Conservation (phyloP, 2,113 vertebrate species). For the Hippocampus barbouri region DNA sequence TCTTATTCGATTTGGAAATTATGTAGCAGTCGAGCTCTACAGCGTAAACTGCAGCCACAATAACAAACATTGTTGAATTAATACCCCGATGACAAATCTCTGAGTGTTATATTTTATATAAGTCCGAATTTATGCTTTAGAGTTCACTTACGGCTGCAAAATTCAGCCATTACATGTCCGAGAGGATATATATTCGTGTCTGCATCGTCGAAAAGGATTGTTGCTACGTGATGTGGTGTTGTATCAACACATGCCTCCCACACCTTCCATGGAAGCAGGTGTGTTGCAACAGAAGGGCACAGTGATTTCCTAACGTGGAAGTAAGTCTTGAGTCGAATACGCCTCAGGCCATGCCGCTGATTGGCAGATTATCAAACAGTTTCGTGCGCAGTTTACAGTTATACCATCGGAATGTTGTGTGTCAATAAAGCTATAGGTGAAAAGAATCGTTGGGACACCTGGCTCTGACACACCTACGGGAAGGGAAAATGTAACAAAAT, state of each 20-base stretch:
- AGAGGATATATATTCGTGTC: not conserved
- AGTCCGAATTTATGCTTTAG: no score
- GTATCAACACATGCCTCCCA: conserved; percentile 1
- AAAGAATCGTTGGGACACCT: not conserved
- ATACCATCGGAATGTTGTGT: conserved; percentile 40
- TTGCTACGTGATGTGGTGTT: conserved; percentile 12
- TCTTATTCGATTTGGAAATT: no score
- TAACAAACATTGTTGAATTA: no score
- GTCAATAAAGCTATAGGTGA: conserved; percentile 11
- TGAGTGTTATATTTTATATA: no score
- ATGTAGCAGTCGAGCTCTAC: no score
- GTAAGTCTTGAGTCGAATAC: conserved; percentile 8
- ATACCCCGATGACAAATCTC: no score
- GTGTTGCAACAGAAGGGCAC: conserved; percentile 9
- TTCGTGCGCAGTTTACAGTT: conserved; percentile 9
- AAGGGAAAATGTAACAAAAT: not conserved
- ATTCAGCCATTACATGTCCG: not conserved
- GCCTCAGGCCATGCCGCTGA: not conserved
- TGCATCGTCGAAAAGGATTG: conserved; percentile 16
- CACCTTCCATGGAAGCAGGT: conserved; percentile 15
- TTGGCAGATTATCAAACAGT: conserved; percentile 9
- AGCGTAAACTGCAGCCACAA: no score
- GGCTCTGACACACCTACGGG: not conserved
- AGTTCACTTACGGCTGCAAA: not conserved
- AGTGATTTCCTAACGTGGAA: not conserved